A percentile compares a stretch with the other conserved stretches of the same genome.
These are phyloP conservation scores for Conger conger DNA, from an alignment of 2,113 vertebrate genomes.

Conservation along the genomic window DNA sequence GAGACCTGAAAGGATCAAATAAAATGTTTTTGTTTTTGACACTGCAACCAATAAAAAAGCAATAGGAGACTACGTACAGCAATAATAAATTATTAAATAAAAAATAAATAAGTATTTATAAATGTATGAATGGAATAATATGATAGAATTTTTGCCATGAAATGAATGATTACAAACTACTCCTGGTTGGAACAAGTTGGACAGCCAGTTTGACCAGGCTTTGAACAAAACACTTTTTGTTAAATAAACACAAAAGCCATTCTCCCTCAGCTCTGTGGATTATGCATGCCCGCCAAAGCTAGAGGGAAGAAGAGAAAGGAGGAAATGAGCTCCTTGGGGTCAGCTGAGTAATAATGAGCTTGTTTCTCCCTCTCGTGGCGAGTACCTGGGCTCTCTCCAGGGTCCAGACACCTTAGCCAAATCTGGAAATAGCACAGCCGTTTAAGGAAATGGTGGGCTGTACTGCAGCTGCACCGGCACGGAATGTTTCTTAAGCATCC, in stretches of 20 bases:
- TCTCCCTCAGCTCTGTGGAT: neutral
- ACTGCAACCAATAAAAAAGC: no score
- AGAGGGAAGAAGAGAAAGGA: neutral
- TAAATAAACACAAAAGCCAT: no score
- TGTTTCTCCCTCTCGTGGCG: neutral
- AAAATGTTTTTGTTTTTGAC: no score
- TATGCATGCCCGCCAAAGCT: neutral
- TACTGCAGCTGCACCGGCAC: neutral
- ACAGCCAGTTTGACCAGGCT: neutral
- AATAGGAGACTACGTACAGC: no score
- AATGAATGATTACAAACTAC: no score
- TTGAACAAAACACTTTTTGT: no score
- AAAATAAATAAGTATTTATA: no score
- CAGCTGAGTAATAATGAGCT: constrained; percentile 10
- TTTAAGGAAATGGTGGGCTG: neutral
- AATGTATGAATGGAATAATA: no score
- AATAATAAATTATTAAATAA: no score
- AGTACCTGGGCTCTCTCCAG: neutral
- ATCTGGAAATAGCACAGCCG: neutral
- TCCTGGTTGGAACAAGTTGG: neutral
- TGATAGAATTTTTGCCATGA: no score
- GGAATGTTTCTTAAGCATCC: neutral
- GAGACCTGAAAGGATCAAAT: no score
- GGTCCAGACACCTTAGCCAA: neutral
- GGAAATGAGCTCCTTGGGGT: neutral